A percentile compares a stretch with the other conserved stretches of the same genome.
Conservation (phyloP, 2,113 vertebrate genomes). For the Conger conger region DNA sequence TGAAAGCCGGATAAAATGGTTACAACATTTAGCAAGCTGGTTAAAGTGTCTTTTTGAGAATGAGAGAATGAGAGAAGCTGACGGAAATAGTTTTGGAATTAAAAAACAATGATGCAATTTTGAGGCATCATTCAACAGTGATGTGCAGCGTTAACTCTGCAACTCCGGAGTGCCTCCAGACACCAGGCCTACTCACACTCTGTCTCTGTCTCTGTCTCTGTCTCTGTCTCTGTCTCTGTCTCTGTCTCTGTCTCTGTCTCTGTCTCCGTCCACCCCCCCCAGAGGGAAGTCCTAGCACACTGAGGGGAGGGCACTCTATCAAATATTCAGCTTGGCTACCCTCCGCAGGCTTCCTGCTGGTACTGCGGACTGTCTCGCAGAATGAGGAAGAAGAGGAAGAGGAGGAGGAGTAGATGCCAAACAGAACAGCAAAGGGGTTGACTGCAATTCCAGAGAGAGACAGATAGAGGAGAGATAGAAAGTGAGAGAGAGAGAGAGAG, state of each 20-base stretch:
- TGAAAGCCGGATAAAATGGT: no score
- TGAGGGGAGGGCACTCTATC: not conserved
- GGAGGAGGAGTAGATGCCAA: not conserved
- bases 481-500: constrained; percentile 22
- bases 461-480: constrained; percentile 16
- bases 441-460: not conserved
- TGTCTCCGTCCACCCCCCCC: constrained; percentile 14
- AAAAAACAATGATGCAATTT: no score
- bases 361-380: not conserved
- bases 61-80: no score
- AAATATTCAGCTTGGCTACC: not conserved
- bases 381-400: not conserved
- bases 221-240: no score
- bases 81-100: no score
- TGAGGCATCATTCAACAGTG: constrained; percentile 27
- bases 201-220: no score
- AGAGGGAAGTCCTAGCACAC: not conserved
- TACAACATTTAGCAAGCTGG: no score
- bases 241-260: no score
- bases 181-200: not conserved
- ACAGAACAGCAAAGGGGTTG: not conserved
- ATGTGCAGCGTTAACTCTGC: not conserved
- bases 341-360: not conserved
- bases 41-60: no score
- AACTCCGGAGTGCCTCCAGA: not conserved